Evolutionary conservation across 2,888 invertebrate species (phyloP).

Genomic region (Fragum fragum): DNA sequence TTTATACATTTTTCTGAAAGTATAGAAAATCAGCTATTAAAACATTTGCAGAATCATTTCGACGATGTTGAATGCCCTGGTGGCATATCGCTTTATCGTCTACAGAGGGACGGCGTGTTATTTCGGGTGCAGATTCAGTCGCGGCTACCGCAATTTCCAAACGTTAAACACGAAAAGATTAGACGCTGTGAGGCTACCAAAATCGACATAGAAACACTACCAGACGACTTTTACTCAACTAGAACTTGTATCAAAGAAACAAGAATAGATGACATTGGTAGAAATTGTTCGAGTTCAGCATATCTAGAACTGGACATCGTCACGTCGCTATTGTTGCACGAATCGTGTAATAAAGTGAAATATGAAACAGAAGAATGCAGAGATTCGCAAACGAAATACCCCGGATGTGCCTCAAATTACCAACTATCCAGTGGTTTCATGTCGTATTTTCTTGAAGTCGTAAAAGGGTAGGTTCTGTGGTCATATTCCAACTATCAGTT

Average conservation of each 20-base stretch:
- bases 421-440: not conserved
- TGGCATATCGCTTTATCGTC: conserved; percentile 45
- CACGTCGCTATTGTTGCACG: conserved; percentile 7
- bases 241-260: not conserved
- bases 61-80: conserved; percentile 42
- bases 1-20: conserved; percentile 18
- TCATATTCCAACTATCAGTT: too few species aligned
- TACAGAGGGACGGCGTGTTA: conserved; percentile 5
- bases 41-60: not conserved
- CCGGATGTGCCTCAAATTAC: not conserved
- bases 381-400: not conserved
- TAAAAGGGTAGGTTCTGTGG: conserved; percentile 43
- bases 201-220: not conserved
- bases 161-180: conserved; percentile 10
- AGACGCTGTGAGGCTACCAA: conserved; percentile 36
- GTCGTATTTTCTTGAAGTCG: conserved; percentile 34
- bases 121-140: conserved; percentile 48
- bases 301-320: not conserved
- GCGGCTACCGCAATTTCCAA: conserved; percentile 41
- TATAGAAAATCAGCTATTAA: not conserved
- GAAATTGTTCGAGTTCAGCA: too few species aligned
- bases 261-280: not conserved
- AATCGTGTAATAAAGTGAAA: conserved; percentile 22
- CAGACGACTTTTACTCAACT: not conserved
- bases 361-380: conserved; percentile 13